These are phyloP conservation scores for Scaptomyza tumidula DNA, from an alignment of 2,888 invertebrate genomes.

Conservation along the genomic window DNA sequence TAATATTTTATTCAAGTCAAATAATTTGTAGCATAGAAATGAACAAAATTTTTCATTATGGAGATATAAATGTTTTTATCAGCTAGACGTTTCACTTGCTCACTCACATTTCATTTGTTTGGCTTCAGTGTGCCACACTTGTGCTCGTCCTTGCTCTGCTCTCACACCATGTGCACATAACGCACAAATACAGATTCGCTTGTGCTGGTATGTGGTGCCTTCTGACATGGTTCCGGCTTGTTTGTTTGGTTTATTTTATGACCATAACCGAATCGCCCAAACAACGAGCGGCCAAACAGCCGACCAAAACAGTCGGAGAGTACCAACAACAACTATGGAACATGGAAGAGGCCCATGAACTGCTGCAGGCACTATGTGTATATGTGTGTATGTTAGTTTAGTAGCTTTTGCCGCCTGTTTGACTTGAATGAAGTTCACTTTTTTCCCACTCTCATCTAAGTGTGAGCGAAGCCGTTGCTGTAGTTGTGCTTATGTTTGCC, in stretches of 20 bases:
- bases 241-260: conserved; percentile 83
- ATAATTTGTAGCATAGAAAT: no score
- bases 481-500: conserved; percentile 56
- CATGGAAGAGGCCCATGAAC: conserved; percentile 45
- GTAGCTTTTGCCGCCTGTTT: conserved; percentile 78
- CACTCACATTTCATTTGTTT: background rate
- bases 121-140: conserved; percentile 40
- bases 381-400: conserved; percentile 56
- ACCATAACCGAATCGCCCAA: conserved; percentile 74
- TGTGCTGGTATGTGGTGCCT: conserved; percentile 58
- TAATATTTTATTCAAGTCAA: no score
- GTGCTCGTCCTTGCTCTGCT: conserved; percentile 48
- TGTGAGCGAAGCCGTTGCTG: conserved; percentile 38
- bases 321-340: conserved; percentile 58
- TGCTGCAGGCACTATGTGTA: conserved; percentile 49
- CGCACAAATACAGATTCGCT: conserved; percentile 33
- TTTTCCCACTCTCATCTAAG: conserved; percentile 36
- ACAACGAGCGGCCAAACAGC: conserved; percentile 25
- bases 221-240: conserved; percentile 82
- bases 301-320: conserved; percentile 24
- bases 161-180: conserved; percentile 13
- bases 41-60: no score
- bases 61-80: background rate
- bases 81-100: background rate
- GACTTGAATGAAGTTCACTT: conserved; percentile 71